Percentiles rank a stretch among this genome's conserved stretches.
phyloP scores from a whole-genome alignment of 2,113 vertebrate species.

The Sinocyclocheilus grahami region DNA sequence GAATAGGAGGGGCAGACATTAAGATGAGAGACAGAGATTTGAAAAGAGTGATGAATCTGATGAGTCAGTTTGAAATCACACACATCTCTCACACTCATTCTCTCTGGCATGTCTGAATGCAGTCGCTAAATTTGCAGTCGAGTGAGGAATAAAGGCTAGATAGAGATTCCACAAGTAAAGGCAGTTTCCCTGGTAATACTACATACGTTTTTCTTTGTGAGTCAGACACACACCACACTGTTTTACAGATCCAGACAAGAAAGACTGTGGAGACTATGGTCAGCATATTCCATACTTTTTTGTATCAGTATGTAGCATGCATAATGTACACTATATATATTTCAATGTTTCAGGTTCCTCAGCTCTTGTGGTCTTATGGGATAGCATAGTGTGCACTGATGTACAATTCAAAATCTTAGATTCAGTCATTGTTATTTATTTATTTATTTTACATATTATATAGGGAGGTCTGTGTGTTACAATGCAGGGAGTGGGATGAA shows the following conservation, averaged over 20 bases:
- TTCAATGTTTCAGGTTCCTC: not conserved
- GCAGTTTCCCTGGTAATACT: not conserved
- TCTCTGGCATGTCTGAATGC: not conserved
- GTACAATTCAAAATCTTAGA: not conserved
- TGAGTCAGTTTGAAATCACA: constrained; percentile 18
- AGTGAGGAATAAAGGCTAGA: constrained; percentile 21
- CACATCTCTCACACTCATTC: not conserved
- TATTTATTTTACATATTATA: not conserved
- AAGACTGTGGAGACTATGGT: too few species aligned
- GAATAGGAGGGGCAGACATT: not conserved
- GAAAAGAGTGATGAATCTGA: not conserved
- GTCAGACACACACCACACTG: not conserved
- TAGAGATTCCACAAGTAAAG: constrained; percentile 20
- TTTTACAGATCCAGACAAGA: constrained; percentile 12
- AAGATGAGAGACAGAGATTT: not conserved
- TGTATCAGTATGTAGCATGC: not conserved
- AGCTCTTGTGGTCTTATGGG: not conserved
- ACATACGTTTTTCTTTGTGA: constrained; percentile 13
- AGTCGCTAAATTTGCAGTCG: constrained; percentile 9
- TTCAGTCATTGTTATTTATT: not conserved
- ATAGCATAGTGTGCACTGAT: not conserved
- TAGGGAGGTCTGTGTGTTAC: not conserved
- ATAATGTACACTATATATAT: not conserved
- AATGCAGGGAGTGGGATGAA: not conserved
- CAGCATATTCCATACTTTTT: not conserved